Evolutionary conservation across 2,888 invertebrate genomes (phyloP).

Genomic region (Corbicula japonica): DNA sequence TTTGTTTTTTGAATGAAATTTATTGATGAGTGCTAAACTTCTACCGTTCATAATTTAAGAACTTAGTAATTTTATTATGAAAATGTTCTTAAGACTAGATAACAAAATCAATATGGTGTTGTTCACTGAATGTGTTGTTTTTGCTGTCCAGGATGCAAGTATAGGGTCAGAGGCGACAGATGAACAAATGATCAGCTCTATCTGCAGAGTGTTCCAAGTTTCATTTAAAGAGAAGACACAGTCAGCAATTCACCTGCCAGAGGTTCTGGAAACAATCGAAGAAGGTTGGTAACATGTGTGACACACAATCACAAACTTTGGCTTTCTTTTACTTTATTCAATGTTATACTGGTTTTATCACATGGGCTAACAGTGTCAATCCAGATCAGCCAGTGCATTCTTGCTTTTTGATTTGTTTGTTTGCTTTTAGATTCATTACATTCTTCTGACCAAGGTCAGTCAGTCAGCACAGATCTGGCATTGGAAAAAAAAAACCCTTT

Average conservation of each 20-base stretch:
- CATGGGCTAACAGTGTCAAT: too few species aligned
- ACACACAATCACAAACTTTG: too few species aligned
- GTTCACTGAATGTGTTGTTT: constrained; percentile 10
- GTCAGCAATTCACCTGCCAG: constrained; percentile 78
- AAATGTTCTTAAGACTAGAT: neutral
- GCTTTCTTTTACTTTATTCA: too few species aligned
- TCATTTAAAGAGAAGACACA: constrained; percentile 79
- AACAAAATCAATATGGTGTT: neutral
- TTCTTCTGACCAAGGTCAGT: too few species aligned
- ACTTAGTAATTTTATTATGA: neutral
- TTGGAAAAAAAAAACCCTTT: too few species aligned
- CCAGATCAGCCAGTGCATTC: too few species aligned
- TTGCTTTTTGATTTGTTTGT: too few species aligned
- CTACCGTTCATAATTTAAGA: neutral
- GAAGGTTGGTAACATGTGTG: constrained; percentile 49
- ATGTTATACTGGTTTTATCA: too few species aligned
- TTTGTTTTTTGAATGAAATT: too few species aligned
- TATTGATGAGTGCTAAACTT: too few species aligned
- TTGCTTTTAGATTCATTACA: too few species aligned
- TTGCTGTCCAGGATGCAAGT: constrained; percentile 80
- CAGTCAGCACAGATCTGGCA: too few species aligned
- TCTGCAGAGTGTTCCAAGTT: constrained; percentile 82
- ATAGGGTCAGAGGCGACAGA: constrained; percentile 82
- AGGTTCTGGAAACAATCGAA: constrained; percentile 71
- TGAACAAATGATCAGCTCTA: constrained; percentile 81